Evolutionary conservation across 2,797 vertebrate species (phyloP), one percentile per base, ranked within the genome.

Genomic region (Antrozous pallidus): DNA sequence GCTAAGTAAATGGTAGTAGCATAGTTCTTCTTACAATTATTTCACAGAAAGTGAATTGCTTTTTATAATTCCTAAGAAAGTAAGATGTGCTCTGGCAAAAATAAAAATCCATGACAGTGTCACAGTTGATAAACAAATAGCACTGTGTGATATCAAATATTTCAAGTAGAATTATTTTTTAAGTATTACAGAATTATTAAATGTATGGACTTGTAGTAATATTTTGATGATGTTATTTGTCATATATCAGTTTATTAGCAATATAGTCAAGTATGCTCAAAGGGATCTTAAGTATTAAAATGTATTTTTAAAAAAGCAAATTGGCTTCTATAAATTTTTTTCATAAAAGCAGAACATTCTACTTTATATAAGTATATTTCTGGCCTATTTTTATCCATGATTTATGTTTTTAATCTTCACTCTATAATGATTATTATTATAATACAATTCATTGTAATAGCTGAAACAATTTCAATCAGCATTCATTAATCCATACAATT

Each of bases 191-290:
- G 56, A 90, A 74, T n/a, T 86, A 86, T 56, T 93, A 95, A 82
- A 75, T 47, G 14, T 11, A 28, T 22, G 10, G 9, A 69, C 11
- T 84, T 91, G 61, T 49, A 81, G 42, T 73, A 20, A 67, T 5
- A 70, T 71, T 78, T 5, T 81, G 54, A 81, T 81, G 31, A 45
- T 56, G 88, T 74, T 14, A 80, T 74, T 86, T 93, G 26, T 40
- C n/a, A 80, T 18, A 7, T 95, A 69, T 77, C 36, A 73, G 9
- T 56, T 88, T 79, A 86, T 71, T 96, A 61, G 36, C 92, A 85
- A 31, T 38, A 91, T 0, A 95, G 58, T 82, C 40, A 83, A 65
- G 74, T 83, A 69, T 45, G 8, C 16, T 81, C 20, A 80, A 93
- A 77, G 77, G 26, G 69, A 89, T 47, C 54, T 26, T 86, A 67